Evolutionary conservation across 2,888 invertebrate genomes (phyloP), one percentile per base, ranked within the genome.

Genomic region (Atrina japonica): DNA sequence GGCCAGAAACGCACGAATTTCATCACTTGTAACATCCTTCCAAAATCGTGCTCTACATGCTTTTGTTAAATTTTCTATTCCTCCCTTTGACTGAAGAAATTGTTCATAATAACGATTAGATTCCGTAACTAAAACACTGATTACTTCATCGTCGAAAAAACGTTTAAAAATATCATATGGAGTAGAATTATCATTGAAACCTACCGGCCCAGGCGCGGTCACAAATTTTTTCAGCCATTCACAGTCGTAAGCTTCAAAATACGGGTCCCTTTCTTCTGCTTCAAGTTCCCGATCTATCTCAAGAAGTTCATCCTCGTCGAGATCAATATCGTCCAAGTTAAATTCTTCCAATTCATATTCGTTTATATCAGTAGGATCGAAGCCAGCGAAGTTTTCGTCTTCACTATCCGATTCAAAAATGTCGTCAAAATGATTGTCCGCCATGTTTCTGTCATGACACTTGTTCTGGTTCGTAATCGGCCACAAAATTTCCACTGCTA

Each of bases 101-200:
- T n/a, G n/a, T n/a, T n/a, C n/a, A n/a, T n/a, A n/a, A n/a, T n/a
- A n/a, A n/a, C n/a, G n/a, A n/a, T n/a, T n/a, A n/a, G n/a, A n/a
- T n/a, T n/a, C n/a, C n/a, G n/a, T n/a, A n/a, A n/a, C n/a, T n/a
- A n/a, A n/a, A n/a, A n/a, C n/a, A n/a, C n/a, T n/a, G n/a, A n/a
- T n/a, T n/a, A n/a, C n/a, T 52, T 18, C 25, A 52, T 52, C 25
- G 25, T 52, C 52, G 11, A 52, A 52, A 18, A 49, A 49, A 49
- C 9, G n/a, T 9, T 18, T 14, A 25, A 52, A 52, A 52, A 52
- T 52, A 16, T 52, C 52, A 41, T 11, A 41, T 9, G 41, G 41
- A 41, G 41, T 11, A 41, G 11, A 11, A 9, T 11, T 14, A 41
- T 41, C 41, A 41, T 41, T 14, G 14, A 41, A 11, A 41, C 14